Conservation (phyloP, 1,140 invertebrate species). For the Thaumetopoea pityocampa region DNA sequence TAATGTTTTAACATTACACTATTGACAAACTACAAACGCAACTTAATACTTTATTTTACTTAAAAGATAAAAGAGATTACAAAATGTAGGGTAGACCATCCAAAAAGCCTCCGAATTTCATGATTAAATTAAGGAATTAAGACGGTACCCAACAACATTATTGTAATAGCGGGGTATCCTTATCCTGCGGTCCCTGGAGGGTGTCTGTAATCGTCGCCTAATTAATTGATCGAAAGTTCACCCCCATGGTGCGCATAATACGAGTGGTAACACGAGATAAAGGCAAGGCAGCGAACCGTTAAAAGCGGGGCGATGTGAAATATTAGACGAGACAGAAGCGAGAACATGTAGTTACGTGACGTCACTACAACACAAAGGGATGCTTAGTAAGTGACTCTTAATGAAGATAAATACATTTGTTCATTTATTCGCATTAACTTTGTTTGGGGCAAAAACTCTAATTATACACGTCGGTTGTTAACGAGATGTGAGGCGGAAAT, state of each 20-base stretch:
- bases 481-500: conserved; percentile 23
- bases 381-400: conserved; percentile 66
- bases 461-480: conserved; percentile 34
- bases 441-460: conserved; percentile 25
- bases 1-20: too few relatives aligned
- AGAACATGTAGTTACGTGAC: conserved; percentile 62
- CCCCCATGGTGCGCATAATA: conserved; percentile 66
- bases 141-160: conserved; percentile 49
- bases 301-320: conserved; percentile 67
- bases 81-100: conserved; percentile 12
- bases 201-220: conserved; percentile 60
- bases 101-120: conserved; percentile 29
- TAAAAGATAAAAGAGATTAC: conserved; percentile 7
- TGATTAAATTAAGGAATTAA: conserved; percentile 55
- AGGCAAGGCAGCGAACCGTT: conserved; percentile 61
- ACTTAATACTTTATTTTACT: too few relatives aligned
- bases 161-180: conserved; percentile 50
- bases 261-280: conserved; percentile 66
- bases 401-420: conserved; percentile 72
- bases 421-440: conserved; percentile 63
- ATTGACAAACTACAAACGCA: too few relatives aligned
- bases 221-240: conserved; percentile 74
- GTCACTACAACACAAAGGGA: conserved; percentile 66
- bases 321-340: conserved; percentile 68
- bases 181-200: conserved; percentile 39